Evolutionary conservation across 35 echinoderm and acorn worm genomes (phyloP), one percentile per base, ranked within the genome.

Genomic region (Anneissia japonica): DNA sequence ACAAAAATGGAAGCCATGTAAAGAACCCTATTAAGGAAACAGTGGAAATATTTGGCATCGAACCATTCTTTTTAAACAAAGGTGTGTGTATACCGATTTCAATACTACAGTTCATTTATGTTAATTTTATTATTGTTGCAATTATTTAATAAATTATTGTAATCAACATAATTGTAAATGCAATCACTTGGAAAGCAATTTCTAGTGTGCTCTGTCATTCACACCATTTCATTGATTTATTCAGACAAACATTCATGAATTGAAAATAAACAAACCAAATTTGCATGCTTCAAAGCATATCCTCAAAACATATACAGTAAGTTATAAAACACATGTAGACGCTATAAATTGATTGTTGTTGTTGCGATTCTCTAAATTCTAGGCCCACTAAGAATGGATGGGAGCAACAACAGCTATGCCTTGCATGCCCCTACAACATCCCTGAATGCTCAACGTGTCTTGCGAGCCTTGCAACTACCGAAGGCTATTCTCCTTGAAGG

Each of bases 401-500:
- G 75, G 14, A 35, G 9, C 30, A 77, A 3, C 35, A 19, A 39
- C 45, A 84, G 78, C 39, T 97, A 97, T 72, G 85, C 95, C 85
- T 82, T 97, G 29, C 74, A 89, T 82, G 95, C 95, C 4, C 91
- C 95, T 0, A 97, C 91, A 51, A 93, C 95, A 0, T 88, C 95
- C 11, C 80, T 97, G 34, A 93, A 97, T 83, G 85, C 91, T 26
- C 83, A 90, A 30, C 45, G 91, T 23, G 75, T 97, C 28, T 40
- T 97, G 45, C 30, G 95, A 74, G 94, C 84, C 21, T 43, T 97
- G 77, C 95, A 97, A 86, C 79, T 93, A 9, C 95, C 91, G 7
- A 81, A 87, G 83, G 95, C 91, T 23, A 85, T 97, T 31, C 89
- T 93, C 21, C 85, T 93, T 4, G 95, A 97, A 82, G 95, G 94